Conservation (phyloP, 2,113 vertebrate species). For the Progne subis region DNA sequence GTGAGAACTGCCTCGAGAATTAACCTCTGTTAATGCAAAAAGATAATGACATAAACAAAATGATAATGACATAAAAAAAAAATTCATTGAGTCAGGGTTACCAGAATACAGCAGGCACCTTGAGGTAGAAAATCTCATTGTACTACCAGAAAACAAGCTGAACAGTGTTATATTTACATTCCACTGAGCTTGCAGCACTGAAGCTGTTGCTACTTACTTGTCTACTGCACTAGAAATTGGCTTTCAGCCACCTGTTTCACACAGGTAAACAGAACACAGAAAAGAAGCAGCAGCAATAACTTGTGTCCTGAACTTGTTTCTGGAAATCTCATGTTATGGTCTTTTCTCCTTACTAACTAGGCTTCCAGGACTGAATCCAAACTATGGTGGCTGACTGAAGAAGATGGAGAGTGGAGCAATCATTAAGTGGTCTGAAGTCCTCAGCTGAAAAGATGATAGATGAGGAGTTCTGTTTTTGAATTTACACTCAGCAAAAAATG, state of each 20-base stretch:
- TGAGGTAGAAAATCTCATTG: neutral
- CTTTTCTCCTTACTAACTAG: neutral
- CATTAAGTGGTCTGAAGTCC: neutral
- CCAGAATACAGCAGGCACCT: neutral
- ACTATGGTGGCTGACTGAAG: neutral
- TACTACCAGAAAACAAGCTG: neutral
- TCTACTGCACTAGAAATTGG: neutral
- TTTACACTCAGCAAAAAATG: neutral
- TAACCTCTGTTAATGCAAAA: neutral
- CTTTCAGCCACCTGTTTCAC: neutral
- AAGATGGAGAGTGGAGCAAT: neutral
- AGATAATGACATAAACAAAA: neutral
- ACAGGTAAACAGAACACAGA: neutral
- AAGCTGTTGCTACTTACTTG: neutral
- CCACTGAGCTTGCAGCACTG: neutral
- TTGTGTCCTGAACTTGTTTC: neutral
- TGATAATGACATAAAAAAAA: neutral
- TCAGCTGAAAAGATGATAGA: neutral
- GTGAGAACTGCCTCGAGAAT: neutral
- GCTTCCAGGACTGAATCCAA: neutral
- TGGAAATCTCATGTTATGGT: neutral
- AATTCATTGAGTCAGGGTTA: neutral
- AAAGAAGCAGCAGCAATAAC: neutral
- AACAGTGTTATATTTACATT: neutral
- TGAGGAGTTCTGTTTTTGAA: neutral